Percentiles rank a stretch among this genome's conserved stretches.
These are phyloP conservation scores for Brachylomia viminalis DNA, from an alignment of 2,888 invertebrate species.

Conservation along the genomic window DNA sequence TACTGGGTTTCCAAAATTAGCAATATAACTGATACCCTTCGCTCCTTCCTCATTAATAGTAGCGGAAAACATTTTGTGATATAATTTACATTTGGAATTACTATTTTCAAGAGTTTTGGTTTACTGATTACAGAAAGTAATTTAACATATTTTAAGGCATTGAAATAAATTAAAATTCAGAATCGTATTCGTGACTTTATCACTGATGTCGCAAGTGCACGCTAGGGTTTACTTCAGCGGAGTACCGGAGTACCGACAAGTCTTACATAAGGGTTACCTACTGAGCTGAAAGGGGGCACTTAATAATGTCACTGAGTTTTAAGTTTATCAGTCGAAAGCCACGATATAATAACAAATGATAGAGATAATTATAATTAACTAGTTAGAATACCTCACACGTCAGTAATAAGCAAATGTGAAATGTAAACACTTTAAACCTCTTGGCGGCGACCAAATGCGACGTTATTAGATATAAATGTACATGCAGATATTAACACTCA, in stretches of 20 bases:
- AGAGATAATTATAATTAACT: constrained; percentile 40
- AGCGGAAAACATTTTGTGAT: neutral
- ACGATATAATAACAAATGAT: constrained; percentile 20
- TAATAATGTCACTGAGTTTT: constrained; percentile 63
- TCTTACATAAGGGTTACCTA: constrained; percentile 67
- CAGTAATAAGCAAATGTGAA: constrained; percentile 46
- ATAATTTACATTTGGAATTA: constrained; percentile 12
- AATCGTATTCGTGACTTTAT: constrained; percentile 61
- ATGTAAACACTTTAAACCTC: constrained; percentile 48
- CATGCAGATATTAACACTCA: constrained; percentile 53
- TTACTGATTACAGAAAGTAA: constrained; percentile 30
- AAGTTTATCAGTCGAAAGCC: constrained; percentile 29
- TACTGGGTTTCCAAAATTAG: neutral
- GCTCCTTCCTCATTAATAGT: constrained; percentile 1
- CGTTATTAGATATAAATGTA: constrained; percentile 26
- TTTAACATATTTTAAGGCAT: constrained; percentile 42
- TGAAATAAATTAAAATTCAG: constrained; percentile 50
- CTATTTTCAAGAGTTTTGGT: constrained; percentile 7
- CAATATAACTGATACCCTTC: neutral
- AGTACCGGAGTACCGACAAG: constrained; percentile 57
- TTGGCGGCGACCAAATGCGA: constrained; percentile 42
- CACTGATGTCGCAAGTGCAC: constrained; percentile 57
- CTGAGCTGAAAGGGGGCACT: constrained; percentile 64
- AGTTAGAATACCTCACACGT: constrained; percentile 22
- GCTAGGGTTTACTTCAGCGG: constrained; percentile 52